Percentiles rank a stretch among this genome's conserved stretches.
These are phyloP conservation scores for Parasteatoda tepidariorum DNA, from an alignment of 1,140 invertebrate species.

Conservation along the genomic window DNA sequence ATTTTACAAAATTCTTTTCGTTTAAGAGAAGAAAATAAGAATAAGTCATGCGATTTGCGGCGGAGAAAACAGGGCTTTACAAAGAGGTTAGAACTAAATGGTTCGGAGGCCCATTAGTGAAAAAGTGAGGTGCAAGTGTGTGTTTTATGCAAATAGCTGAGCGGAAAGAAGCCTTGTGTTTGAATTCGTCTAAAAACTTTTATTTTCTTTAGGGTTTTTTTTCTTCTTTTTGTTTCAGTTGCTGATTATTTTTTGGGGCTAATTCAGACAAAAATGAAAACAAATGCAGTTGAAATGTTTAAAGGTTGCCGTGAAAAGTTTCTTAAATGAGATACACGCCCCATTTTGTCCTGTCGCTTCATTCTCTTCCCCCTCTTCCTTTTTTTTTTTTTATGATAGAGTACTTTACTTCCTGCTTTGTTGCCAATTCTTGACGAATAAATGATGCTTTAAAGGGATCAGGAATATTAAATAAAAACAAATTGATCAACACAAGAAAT, in stretches of 20 bases:
- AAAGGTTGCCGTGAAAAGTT: not conserved
- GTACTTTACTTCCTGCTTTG: too few relatives aligned
- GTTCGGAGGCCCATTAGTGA: constrained; percentile 39
- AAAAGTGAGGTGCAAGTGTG: constrained; percentile 1
- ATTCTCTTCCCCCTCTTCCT: too few relatives aligned
- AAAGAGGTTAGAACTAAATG: constrained; percentile 17
- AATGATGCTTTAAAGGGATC: too few relatives aligned
- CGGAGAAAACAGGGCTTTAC: not conserved
- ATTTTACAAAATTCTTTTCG: not conserved
- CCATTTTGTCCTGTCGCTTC: too few relatives aligned
- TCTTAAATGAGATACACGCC: constrained; percentile 15
- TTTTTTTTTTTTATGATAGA: too few relatives aligned
- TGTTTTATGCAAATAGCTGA: constrained; percentile 50
- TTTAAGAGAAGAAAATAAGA: not conserved
- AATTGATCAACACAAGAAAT: too few relatives aligned
- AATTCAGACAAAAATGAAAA: constrained; percentile 1
- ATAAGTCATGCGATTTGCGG: constrained; percentile 7
- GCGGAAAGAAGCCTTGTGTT: constrained; percentile 22
- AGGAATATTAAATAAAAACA: too few relatives aligned
- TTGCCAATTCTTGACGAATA: too few relatives aligned
- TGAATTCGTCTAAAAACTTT: not conserved
- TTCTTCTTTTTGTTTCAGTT: not conserved
- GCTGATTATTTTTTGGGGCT: too few relatives aligned
- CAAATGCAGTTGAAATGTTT: constrained; percentile 13
- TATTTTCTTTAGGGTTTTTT: constrained; percentile 2